Percentiles rank a stretch among this genome's conserved stretches.
Evolutionary conservation across 2,888 invertebrate species (phyloP).

Genomic region (Hemaris fuciformis): DNA sequence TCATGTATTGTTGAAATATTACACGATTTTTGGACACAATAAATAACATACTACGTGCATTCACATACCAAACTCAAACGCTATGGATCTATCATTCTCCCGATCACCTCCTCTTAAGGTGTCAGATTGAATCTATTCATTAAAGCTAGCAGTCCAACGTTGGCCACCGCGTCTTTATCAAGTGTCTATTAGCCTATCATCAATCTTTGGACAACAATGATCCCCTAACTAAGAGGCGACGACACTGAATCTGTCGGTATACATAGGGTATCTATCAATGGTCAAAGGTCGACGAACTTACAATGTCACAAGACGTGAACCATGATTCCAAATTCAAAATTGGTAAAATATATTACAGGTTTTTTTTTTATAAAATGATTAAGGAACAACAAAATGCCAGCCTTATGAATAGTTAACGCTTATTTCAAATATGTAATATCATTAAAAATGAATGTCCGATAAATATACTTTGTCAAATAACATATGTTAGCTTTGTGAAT

Average conservation of each 20-base stretch:
- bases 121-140: conserved; percentile 33
- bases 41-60: too few relatives aligned
- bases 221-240: conserved; percentile 64
- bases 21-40: too few relatives aligned
- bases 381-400: background rate
- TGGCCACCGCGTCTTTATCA: conserved; percentile 43
- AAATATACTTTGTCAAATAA: background rate
- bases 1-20: too few relatives aligned
- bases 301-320: background rate
- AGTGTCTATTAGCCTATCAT: conserved; percentile 59
- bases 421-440: background rate
- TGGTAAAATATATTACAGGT: background rate
- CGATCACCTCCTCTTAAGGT: background rate
- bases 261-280: conserved; percentile 47
- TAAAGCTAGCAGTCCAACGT: conserved; percentile 25
- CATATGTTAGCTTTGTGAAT: background rate
- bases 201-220: conserved; percentile 67
- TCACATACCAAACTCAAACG: background rate
- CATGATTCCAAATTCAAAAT: background rate
- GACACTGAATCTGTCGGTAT: conserved; percentile 50
- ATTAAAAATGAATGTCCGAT: background rate
- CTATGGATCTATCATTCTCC: background rate
- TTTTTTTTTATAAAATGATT: background rate
- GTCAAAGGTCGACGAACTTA: conserved; percentile 27
- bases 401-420: background rate